phyloP scores from a whole-genome alignment of 2,113 vertebrate genomes.

The Lophura nycthemera region DNA sequence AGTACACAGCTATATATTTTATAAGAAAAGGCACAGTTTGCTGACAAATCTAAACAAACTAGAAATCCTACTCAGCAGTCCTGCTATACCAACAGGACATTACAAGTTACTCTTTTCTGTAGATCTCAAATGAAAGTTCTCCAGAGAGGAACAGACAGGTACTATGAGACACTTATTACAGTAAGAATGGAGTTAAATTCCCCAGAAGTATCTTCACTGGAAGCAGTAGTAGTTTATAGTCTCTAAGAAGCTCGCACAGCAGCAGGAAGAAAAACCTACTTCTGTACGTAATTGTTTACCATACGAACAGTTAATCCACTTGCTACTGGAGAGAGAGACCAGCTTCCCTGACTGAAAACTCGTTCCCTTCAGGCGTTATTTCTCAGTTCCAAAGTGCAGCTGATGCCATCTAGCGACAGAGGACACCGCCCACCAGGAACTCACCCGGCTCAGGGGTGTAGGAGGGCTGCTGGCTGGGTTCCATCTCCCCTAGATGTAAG shows the following conservation, averaged over 20 bases:
- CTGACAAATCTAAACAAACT: background rate
- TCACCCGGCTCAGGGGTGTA: too few relatives aligned
- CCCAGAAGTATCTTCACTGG: background rate
- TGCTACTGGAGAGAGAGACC: rapidly evolving
- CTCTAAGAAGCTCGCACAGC: background rate
- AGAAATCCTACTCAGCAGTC: background rate
- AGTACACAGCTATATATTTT: background rate
- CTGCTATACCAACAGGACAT: background rate
- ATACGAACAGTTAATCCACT: background rate
- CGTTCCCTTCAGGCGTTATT: rapidly evolving
- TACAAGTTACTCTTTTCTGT: background rate
- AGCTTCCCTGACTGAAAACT: background rate
- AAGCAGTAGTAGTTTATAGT: background rate
- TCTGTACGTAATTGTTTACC: rapidly evolving
- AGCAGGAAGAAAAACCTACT: background rate
- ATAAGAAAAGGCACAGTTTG: background rate
- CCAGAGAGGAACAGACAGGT: background rate
- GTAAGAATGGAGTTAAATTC: background rate
- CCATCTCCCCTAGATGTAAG: rapidly evolving
- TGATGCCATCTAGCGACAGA: constrained; percentile 67
- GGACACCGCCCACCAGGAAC: background rate
- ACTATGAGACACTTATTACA: background rate
- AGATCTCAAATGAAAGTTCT: background rate
- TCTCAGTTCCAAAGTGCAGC: rapidly evolving
- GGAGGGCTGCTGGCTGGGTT: background rate